phyloP scores from a whole-genome alignment of 2,113 vertebrate species.

The Scomber scombrus region DNA sequence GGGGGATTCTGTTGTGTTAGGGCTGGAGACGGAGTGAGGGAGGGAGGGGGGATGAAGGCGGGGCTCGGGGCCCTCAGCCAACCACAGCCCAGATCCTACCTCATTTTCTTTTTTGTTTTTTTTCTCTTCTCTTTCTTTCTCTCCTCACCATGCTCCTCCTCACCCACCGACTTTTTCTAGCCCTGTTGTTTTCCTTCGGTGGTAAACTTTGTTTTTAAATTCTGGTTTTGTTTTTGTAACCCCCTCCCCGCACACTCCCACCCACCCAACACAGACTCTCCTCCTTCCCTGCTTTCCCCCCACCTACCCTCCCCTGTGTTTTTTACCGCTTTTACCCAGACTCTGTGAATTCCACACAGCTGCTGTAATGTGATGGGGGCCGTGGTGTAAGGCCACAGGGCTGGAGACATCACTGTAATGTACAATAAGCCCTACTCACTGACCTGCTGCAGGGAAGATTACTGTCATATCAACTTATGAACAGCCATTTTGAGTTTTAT shows the following conservation, averaged over 20 bases:
- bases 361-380: slow-evolving; percentile 78
- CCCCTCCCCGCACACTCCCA: slow-evolving; percentile 17
- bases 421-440: slow-evolving; percentile 74
- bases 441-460: slow-evolving; percentile 67
- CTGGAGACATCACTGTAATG: slow-evolving; percentile 78
- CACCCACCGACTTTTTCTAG: slow-evolving; percentile 60
- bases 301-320: slow-evolving; percentile 26
- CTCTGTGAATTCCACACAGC: slow-evolving; percentile 77
- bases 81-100: slow-evolving; percentile 68
- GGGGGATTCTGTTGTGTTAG: slow-evolving; percentile 82
- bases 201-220: slow-evolving; percentile 85
- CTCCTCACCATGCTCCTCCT: slow-evolving; percentile 41
- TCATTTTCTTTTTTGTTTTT: slow-evolving; percentile 55
- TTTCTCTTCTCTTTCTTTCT: slow-evolving; percentile 46
- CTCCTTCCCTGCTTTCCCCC: slow-evolving; percentile 33
- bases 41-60: slow-evolving; percentile 42
- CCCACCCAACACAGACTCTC: slow-evolving; percentile 64
- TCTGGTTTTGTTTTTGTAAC: slow-evolving; percentile 84
- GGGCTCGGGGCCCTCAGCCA: slow-evolving; percentile 68
- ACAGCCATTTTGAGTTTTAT: slow-evolving; percentile 41
- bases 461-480: slow-evolving; percentile 63
- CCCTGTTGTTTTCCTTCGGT: slow-evolving; percentile 79
- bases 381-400: slow-evolving; percentile 70
- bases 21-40: slow-evolving; percentile 63
- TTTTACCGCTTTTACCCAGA: slow-evolving; percentile 72